phyloP scores from a whole-genome alignment of 1,140 invertebrate species.

The Caenorhabditis latens region DNA sequence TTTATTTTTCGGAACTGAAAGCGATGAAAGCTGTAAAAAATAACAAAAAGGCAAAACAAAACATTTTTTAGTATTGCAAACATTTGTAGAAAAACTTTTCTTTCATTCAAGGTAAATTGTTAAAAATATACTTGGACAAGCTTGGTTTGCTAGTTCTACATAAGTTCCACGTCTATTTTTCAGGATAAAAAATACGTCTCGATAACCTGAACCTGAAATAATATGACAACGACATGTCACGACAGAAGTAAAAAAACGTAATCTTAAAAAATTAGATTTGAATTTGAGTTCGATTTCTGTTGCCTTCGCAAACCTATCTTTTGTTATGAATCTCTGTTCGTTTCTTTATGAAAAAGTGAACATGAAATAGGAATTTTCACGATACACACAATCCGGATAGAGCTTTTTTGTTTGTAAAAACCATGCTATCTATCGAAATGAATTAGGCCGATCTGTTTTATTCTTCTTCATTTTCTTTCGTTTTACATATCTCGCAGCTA shows the following conservation, averaged over 20 bases:
- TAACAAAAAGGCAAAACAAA: too few relatives aligned
- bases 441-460: constrained; percentile 8
- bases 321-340: background rate
- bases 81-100: too few relatives aligned
- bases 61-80: too few relatives aligned
- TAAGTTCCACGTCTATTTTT: too few relatives aligned
- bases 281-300: background rate
- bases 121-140: too few relatives aligned
- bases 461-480: background rate
- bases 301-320: background rate
- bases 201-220: too few relatives aligned
- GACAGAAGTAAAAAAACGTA: background rate
- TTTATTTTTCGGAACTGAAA: too few relatives aligned
- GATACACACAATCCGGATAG: background rate
- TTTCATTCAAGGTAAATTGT: too few relatives aligned
- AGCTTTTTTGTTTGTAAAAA: background rate
- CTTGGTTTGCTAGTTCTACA: too few relatives aligned
- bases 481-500: background rate
- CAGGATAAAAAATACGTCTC: too few relatives aligned
- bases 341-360: background rate
- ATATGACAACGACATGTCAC: too few relatives aligned
- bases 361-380: background rate
- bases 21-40: too few relatives aligned
- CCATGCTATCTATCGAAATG: background rate
- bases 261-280: background rate